Conservation (phyloP, 2,888 invertebrate species). For the Molorchus minor region DNA sequence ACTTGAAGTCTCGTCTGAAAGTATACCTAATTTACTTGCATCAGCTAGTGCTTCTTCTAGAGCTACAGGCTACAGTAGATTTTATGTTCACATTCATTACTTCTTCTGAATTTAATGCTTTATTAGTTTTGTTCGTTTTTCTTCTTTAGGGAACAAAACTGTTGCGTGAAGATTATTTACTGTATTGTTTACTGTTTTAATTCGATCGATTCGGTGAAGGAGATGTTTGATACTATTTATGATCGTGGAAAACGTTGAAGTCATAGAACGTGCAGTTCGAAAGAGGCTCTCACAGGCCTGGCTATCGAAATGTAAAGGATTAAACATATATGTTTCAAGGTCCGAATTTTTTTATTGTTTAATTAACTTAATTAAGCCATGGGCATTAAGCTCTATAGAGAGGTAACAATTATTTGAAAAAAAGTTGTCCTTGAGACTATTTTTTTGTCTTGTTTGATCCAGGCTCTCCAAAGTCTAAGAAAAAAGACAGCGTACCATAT, state of each 20-base stretch:
- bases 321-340: conserved; percentile 5
- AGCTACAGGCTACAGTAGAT: not conserved
- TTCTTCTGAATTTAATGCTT: not conserved
- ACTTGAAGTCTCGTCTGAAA: not conserved
- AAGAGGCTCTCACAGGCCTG: conserved; percentile 29
- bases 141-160: not conserved
- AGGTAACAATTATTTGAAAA: conserved; percentile 17
- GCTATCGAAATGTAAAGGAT: conserved; percentile 12
- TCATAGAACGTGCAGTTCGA: conserved; percentile 24
- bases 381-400: conserved; percentile 25
- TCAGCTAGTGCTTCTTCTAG: not conserved
- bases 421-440: conserved; percentile 16
- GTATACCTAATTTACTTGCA: not conserved
- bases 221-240: conserved; percentile 44
- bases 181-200: conserved; percentile 11
- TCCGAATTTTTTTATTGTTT: not conserved
- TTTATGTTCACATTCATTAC: not conserved
- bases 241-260: conserved; percentile 23
- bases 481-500: conserved; percentile 31
- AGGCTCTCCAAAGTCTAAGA: conserved; percentile 27
- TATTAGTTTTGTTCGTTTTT: conserved; percentile 12
- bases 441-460: conserved; percentile 5
- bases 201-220: not conserved
- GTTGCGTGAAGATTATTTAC: not conserved
- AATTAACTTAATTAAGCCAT: conserved; percentile 10